A percentile compares a stretch with the other conserved stretches of the same genome.
phyloP scores from a whole-genome alignment of 2,888 invertebrate genomes.

The Athripsodes cinereus region DNA sequence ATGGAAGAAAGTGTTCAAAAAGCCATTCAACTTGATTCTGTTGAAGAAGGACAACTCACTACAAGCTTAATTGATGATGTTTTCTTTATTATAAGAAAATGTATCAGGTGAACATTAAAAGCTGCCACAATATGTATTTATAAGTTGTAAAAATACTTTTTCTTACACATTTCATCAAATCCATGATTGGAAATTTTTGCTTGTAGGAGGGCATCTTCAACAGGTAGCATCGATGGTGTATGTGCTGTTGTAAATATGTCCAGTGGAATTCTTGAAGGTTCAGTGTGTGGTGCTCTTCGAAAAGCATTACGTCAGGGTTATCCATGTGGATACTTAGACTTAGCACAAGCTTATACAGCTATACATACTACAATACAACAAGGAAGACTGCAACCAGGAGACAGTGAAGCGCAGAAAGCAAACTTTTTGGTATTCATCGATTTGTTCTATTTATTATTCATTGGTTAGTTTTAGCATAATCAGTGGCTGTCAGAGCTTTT shows the following conservation, averaged over 20 bases:
- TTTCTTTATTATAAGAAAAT: constrained; percentile 94
- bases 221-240: constrained; percentile 89
- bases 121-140: not conserved
- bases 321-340: constrained; percentile 69
- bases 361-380: constrained; percentile 74
- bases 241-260: constrained; percentile 96
- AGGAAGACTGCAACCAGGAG: constrained; percentile 71
- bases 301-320: constrained; percentile 71
- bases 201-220: constrained; percentile 87
- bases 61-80: constrained; percentile 97
- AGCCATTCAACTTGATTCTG: constrained; percentile 74
- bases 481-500: no score
- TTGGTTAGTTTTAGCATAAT: no score
- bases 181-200: no score
- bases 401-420: constrained; percentile 69
- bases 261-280: constrained; percentile 78
- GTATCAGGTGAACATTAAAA: constrained; percentile 59
- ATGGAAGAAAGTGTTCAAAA: constrained; percentile 92
- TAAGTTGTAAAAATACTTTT: no score
- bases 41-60: constrained; percentile 66
- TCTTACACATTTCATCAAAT: no score
- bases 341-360: constrained; percentile 78
- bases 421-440: constrained; percentile 77
- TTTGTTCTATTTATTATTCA: no score
- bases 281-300: constrained; percentile 68